A percentile compares a stretch with the other conserved stretches of the same genome.
Conservation (phyloP, 92 coral and sea anemone genomes). For the Bergia puertoricense region DNA sequence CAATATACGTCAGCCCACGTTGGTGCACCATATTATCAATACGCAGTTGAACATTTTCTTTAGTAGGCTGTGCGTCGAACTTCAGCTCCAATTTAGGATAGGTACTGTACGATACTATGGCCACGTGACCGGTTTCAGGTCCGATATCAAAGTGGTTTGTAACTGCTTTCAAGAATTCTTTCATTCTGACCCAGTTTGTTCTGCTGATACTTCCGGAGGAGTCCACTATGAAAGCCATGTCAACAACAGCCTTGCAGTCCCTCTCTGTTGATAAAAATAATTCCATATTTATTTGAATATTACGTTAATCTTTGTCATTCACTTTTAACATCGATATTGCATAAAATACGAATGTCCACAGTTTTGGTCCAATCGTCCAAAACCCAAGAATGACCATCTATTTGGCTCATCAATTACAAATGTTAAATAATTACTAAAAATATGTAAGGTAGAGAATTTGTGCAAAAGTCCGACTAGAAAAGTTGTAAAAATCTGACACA, state of each 20-base stretch:
- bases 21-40: not conserved
- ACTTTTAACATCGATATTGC: no score
- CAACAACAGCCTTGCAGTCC: slow-evolving; percentile 6
- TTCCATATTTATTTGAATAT: not conserved
- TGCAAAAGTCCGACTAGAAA: no score
- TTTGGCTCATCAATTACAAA: no score
- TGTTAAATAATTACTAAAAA: no score
- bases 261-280: slow-evolving; percentile 23
- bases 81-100: slow-evolving; percentile 7
- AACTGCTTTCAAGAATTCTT: slow-evolving; percentile 12
- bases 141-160: slow-evolving; percentile 22
- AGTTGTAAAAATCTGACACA: no score
- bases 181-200: slow-evolving; percentile 25
- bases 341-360: no score
- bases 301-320: no score
- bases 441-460: no score
- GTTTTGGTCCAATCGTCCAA: no score
- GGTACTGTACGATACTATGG: slow-evolving; percentile 24
- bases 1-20: not conserved
- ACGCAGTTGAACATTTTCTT: not conserved
- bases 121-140: slow-evolving; percentile 26
- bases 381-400: no score
- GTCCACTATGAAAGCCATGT: slow-evolving; percentile 13
- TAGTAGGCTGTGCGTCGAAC: slow-evolving; percentile 18
- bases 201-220: slow-evolving; percentile 26